phyloP scores from a whole-genome alignment of 2,113 vertebrate species.

The Pedionomus torquatus region DNA sequence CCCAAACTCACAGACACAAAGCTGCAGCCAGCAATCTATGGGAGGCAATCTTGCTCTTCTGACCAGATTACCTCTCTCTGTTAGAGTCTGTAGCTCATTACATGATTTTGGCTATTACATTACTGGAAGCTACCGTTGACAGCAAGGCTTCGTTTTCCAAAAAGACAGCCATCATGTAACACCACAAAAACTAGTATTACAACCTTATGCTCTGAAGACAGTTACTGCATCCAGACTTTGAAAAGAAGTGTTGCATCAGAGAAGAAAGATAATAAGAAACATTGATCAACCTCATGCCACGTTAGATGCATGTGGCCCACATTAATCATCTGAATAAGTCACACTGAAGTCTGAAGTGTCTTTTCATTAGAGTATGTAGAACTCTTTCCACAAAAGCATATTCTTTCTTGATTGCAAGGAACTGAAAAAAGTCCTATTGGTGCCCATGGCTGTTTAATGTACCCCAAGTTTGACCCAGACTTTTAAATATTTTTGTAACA shows the following conservation, averaged over 20 bases:
- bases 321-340: conserved; percentile 40
- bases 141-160: not conserved
- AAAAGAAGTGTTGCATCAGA: conserved; percentile 36
- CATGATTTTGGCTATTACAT: not conserved
- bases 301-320: not conserved
- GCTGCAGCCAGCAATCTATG: not conserved
- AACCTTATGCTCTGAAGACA: conserved; percentile 23
- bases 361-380: conserved; percentile 27
- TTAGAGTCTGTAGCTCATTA: conserved; percentile 12
- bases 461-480: conserved; percentile 29
- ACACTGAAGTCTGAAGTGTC: conserved; percentile 11
- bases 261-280: conserved; percentile 47
- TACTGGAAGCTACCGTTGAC: conserved; percentile 8
- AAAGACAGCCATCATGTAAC: not conserved
- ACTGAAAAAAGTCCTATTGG: not conserved
- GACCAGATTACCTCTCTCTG: not conserved
- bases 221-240: not conserved
- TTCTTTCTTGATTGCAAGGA: not conserved
- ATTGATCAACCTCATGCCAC: not conserved
- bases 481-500: conserved; percentile 66
- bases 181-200: conserved; percentile 17
- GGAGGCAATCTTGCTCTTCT: not conserved
- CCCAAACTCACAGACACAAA: not conserved
- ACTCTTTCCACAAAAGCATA: conserved; percentile 27
- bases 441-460: conserved; percentile 16